Base-by-base conservation (phyloP, 1,140 invertebrate species). In the Aphidius ervi region DNA sequence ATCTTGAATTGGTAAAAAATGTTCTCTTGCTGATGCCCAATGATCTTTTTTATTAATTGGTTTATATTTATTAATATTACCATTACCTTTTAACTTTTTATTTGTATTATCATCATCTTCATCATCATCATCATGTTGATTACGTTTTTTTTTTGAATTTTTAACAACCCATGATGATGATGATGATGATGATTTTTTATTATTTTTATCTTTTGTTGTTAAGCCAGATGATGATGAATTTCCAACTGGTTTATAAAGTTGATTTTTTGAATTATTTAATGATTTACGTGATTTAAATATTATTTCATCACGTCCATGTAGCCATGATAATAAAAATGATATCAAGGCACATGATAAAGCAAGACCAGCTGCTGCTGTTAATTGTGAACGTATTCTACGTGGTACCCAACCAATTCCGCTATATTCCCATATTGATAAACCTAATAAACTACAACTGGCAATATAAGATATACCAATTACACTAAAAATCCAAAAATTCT, bases 401-500 rank as follows among this genome's bases (percentile, higher is more conserved):
- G 79, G 76, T 43, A 79, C 77, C 78, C 78, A 81, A 20, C 76
- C 76, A 53, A 69, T 70, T 6, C 71, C 74, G 23, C 77, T 69
- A 49, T 81, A 81, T 61, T 80, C 78, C 71, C 77, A 72, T 59
- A 81, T 68, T 23, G 78, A 74, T 42, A 70, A 71, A 64, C 72
- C 73, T 60, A 81, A 54, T 61, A 81, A 68, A 6, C 68, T 70
- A 61, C 78, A 78, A 61, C 77, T 70, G 9, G 72, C 66, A 31
- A 73, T 68, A 58, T 78, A 81, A 16, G 75, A 77, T 9, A 80
- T 55, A 58, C 78, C 78, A 45, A 81, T 72, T 46, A 75, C 74
- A 59, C 73, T 73, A 65, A 80, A 81, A 62, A 78, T 68, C 74
- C 76, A 79, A 65, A 76, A 72, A 68, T 81, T 81, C 79, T 81